phyloP scores from a whole-genome alignment of 2,888 invertebrate species.

The Pristionchus japonicus region DNA sequence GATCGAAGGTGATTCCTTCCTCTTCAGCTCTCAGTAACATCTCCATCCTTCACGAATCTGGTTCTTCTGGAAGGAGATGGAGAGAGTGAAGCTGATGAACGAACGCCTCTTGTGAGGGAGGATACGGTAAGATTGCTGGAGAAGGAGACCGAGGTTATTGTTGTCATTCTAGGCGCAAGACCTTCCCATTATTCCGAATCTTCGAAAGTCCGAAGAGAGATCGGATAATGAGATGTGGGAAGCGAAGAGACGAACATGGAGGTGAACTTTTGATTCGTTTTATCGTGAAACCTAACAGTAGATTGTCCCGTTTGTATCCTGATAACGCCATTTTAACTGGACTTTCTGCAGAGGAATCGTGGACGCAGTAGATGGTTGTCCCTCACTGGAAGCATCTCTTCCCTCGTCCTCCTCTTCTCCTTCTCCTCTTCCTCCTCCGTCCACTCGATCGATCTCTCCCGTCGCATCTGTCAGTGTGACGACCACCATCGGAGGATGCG shows the following conservation, averaged over 20 bases:
- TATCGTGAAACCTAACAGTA: no score
- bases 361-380: background rate
- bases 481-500: background rate
- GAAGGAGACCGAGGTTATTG: no score
- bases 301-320: no score
- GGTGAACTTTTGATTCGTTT: background rate
- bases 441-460: background rate
- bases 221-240: constrained; percentile 17
- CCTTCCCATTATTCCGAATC: constrained; percentile 10
- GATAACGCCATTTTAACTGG: no score
- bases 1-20: background rate
- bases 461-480: constrained; percentile 3
- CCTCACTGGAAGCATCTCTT: background rate
- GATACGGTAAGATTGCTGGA: constrained; percentile 10
- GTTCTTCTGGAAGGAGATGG: constrained; percentile 6
- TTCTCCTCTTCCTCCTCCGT: no score
- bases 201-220: constrained; percentile 4
- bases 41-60: constrained; percentile 27
- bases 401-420: background rate
- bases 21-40: constrained; percentile 14
- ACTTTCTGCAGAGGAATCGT: background rate
- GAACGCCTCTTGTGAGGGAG: background rate
- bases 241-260: constrained; percentile 21
- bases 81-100: background rate
- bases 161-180: background rate